These are phyloP conservation scores for Nylanderia fulva DNA, from an alignment of 1,140 invertebrate genomes.

Conservation along the genomic window DNA sequence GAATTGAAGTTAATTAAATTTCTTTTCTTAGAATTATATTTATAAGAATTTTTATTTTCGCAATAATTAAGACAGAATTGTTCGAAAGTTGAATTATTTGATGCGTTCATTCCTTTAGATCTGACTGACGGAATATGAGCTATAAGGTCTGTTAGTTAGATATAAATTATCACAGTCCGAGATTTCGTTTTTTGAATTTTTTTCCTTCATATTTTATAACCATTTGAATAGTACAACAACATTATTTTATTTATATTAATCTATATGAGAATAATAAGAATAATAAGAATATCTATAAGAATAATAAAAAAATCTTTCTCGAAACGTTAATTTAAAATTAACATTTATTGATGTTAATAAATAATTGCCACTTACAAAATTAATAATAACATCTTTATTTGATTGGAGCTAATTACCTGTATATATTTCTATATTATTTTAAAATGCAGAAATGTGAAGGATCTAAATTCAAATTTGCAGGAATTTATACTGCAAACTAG, in stretches of 20 bases:
- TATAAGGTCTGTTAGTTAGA: no score
- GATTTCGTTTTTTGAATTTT: no score
- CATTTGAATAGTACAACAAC: not conserved
- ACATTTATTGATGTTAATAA: not conserved
- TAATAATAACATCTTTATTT: not conserved
- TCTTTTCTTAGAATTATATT: not conserved
- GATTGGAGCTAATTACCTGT: not conserved
- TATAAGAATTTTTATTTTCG: not conserved
- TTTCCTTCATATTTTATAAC: not conserved
- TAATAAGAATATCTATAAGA: no score
- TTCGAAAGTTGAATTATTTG: not conserved
- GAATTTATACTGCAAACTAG: not conserved
- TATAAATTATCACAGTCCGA: no score
- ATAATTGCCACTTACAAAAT: not conserved
- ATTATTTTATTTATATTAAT: not conserved
- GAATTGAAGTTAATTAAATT: not conserved
- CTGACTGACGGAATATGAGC: no score
- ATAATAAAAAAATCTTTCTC: not conserved
- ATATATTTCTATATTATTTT: not conserved
- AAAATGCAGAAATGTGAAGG: not conserved
- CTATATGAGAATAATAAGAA: not conserved
- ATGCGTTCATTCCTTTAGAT: not conserved
- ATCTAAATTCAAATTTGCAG: not conserved
- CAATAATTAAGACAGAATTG: not conserved
- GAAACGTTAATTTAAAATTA: not conserved